Percentiles rank a stretch among this genome's conserved stretches.
These are phyloP conservation scores for Drosophila nannoptera DNA, from an alignment of 1,140 invertebrate species.

Conservation along the genomic window DNA sequence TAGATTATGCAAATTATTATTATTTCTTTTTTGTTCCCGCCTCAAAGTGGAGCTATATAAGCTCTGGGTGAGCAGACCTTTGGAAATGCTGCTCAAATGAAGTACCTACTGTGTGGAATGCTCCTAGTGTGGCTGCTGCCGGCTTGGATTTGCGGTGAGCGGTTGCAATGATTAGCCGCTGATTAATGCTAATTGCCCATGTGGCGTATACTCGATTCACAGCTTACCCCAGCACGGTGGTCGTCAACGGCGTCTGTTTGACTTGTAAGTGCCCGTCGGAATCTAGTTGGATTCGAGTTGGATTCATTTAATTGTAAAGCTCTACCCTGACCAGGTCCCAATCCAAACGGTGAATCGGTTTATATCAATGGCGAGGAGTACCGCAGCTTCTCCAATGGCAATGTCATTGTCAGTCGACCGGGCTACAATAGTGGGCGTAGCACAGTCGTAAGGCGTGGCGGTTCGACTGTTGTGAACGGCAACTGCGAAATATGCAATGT, in stretches of 20 bases:
- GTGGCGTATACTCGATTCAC: slow-evolving; percentile 24
- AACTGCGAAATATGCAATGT: slow-evolving; percentile 56
- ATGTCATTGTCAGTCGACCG: slow-evolving; percentile 47
- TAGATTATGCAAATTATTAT: slow-evolving; percentile 53
- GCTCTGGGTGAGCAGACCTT: slow-evolving; percentile 12
- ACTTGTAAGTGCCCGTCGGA: slow-evolving; percentile 50
- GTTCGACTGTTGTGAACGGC: slow-evolving; percentile 57
- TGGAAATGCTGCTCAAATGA: slow-evolving; percentile 42
- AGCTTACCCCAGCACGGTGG: slow-evolving; percentile 57
- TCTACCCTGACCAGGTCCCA: slow-evolving; percentile 37
- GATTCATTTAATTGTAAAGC: neutral
- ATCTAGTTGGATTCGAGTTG: neutral
- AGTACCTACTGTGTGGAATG: slow-evolving; percentile 56
- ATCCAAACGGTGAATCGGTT: slow-evolving; percentile 52
- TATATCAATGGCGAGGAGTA: slow-evolving; percentile 56
- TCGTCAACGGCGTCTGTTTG: slow-evolving; percentile 58
- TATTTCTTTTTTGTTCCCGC: slow-evolving; percentile 31
- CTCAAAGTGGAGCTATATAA: slow-evolving; percentile 48
- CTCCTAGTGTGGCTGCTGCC: slow-evolving; percentile 51
- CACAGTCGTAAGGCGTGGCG: slow-evolving; percentile 38
- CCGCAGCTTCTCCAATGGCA: slow-evolving; percentile 51
- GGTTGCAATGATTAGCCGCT: neutral
- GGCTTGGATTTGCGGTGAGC: slow-evolving; percentile 52
- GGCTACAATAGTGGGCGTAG: slow-evolving; percentile 21
- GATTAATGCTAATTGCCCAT: slow-evolving; percentile 14